Base-by-base conservation (phyloP, 2,113 vertebrate genomes). In the Megaleporinus macrocephalus region DNA sequence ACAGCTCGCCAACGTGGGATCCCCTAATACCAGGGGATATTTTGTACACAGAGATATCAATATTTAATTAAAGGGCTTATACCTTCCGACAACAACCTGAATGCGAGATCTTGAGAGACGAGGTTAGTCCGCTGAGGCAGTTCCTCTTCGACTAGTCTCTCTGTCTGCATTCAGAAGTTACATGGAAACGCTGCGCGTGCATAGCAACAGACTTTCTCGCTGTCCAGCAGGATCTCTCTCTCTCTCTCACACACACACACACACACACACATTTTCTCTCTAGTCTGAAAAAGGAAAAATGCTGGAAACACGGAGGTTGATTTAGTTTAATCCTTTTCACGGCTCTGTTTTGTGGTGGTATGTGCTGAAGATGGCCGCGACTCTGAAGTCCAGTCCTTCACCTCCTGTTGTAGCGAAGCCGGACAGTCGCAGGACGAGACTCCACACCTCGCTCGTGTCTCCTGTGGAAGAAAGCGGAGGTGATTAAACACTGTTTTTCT, bases 161-260 rank as follows among this genome's bases (percentile, higher is more conserved):
- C 41, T 4, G 14, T 16, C 14, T 51, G 41, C 41, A 4, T 44
- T 4, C 11, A 10, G 9, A 51, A 51, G 49, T 18, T 70, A 47
- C 41, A 44, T 44, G 41, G 41, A 44, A 44, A n/a, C 55, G 84
- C 27, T 18, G 13, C 81, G 41, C 41, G 41, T 44, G 41, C 73
- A 74, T 80, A 33, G 68, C 24, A 83, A 83, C 84, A 59, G 72
- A 66, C 81, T 68, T 77, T 55, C 63, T 81, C 20, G 9, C 41
- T 44, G 72, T 15, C 30, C 30, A 22, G 18, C 15, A 11, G 24
- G 20, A 55, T 0, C 5, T 5, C 41, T 44, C 41, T 11, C 41
- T 44, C 41, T 44, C 41, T 44, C 5, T 44, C 41, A 9, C 41
- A 9, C 41, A 9, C 41, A 1, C 41, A 9, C 41, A 9, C 41